Conservation (phyloP, 2,797 vertebrate species). For the Anguilla anguilla region DNA sequence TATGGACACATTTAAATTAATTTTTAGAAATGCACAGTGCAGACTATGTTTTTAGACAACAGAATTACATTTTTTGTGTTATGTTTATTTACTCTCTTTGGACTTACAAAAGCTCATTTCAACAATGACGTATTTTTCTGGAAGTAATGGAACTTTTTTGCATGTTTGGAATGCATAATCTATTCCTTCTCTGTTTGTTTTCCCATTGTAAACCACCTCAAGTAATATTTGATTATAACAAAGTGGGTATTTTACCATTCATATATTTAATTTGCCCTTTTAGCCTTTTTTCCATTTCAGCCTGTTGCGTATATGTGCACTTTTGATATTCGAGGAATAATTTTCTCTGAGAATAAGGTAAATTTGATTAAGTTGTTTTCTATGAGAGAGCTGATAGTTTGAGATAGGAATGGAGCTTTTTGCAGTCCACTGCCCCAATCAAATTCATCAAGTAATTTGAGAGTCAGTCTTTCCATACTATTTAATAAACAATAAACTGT, state of each 20-base stretch:
- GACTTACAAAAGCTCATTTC: neutral
- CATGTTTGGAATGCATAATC: constrained; percentile 18
- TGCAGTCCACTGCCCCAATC: neutral
- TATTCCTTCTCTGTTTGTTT: neutral
- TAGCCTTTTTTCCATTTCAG: neutral
- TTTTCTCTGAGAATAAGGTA: neutral
- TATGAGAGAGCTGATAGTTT: neutral
- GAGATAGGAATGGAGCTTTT: neutral
- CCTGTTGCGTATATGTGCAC: neutral
- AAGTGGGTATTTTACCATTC: constrained; percentile 19
- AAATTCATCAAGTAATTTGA: constrained; percentile 5
- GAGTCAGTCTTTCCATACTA: neutral
- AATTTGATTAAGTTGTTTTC: constrained; percentile 18
- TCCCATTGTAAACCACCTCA: neutral
- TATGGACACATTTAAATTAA: neutral
- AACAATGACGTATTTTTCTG: neutral
- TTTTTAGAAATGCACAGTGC: neutral
- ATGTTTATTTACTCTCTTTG: too few species aligned
- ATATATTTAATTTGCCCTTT: constrained; percentile 15
- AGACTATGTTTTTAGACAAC: too few species aligned
- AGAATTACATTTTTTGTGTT: too few species aligned
- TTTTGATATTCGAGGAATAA: neutral
- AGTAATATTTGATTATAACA: constrained; percentile 16
- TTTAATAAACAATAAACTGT: constrained; percentile 8
- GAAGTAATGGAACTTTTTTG: constrained; percentile 12